Evolutionary conservation across 64 coral and sea anemone genomes (phyloP), one percentile per base, ranked within the genome.

Genomic region (Orbicella faveolata): DNA sequence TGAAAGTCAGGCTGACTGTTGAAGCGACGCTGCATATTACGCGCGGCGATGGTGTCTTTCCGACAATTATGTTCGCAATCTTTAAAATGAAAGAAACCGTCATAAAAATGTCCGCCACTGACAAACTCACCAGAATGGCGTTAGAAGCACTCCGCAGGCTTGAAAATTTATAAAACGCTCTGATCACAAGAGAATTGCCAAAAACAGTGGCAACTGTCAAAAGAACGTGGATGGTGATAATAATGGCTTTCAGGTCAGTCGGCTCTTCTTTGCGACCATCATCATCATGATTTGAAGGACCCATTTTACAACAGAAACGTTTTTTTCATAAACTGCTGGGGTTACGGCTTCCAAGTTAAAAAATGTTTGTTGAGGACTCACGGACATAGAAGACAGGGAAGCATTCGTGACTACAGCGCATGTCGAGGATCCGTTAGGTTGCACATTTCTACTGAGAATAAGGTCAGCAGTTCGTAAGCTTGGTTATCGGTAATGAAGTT

Each of bases 121-220:
- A 54, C 55, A 83, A 83, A 53, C 89, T 91, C 7, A 84, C 20
- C 16, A 91, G 48, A 13, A 91, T 75, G n/a, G 6, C 64, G 79
- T 91, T 91, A 1, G 89, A 91, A 36, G 80, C 66, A 9, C 33
- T 91, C 34, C 54, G 79, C 2, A 91, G 36, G 2, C 65, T 21
- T 75, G 34, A 10, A 75, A 83, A 82, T 48, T 75, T 52, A 23
- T 75, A 14, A 61, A 83, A 83, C 2, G 79, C 80, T 57, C 34
- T 75, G 9, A 80, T 75, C 2, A 91, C 70, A 21, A 91, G 68
- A 15, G 17, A 48, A 52, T 84, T 91, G 4, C 89, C 89, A 9
- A 76, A 48, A 10, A 76, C 9, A 6, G 80, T 84, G 23, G 23
- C 54, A 3, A 91, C 3, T 81, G 39, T 26, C 18, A 91, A 23